Percentiles rank a stretch among this genome's conserved stretches.
These are phyloP conservation scores for Peromyscus nudipes DNA, from an alignment of 2,797 vertebrate genomes.

Conservation along the genomic window DNA sequence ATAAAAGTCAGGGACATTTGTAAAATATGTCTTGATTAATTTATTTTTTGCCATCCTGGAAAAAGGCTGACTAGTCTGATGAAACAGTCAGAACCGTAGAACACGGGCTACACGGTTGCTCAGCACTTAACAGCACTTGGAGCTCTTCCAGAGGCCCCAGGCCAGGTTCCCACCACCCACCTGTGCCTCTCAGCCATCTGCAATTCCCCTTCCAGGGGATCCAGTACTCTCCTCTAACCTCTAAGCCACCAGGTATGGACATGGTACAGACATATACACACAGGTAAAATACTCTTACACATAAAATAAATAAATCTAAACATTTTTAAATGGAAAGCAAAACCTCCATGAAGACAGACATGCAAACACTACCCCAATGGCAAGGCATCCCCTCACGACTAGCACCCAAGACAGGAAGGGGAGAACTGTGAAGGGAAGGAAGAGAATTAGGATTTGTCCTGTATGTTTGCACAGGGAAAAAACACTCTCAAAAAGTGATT, in stretches of 20 bases:
- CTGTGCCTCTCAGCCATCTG: not conserved
- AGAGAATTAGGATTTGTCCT: not conserved
- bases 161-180: not conserved
- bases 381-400: not conserved
- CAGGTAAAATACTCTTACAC: not conserved
- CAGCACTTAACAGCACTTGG: not conserved
- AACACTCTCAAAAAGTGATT: constrained; percentile 42
- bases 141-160: too few species aligned
- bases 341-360: not conserved
- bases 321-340: not conserved
- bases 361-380: not conserved
- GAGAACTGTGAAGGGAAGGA: too few species aligned
- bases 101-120: not conserved
- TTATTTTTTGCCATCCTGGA: not conserved
- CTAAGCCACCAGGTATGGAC: not conserved
- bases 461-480: not conserved
- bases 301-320: not conserved
- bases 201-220: not conserved
- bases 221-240: not conserved
- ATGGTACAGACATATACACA: not conserved
- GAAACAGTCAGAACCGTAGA: not conserved
- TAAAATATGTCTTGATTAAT: not conserved
- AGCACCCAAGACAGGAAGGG: not conserved
- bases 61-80: constrained; percentile 18
- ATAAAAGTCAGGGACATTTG: not conserved